Conservation (phyloP, 37 sponge, comb jelly and placozoan species). For the Ephydatia muelleri region DNA sequence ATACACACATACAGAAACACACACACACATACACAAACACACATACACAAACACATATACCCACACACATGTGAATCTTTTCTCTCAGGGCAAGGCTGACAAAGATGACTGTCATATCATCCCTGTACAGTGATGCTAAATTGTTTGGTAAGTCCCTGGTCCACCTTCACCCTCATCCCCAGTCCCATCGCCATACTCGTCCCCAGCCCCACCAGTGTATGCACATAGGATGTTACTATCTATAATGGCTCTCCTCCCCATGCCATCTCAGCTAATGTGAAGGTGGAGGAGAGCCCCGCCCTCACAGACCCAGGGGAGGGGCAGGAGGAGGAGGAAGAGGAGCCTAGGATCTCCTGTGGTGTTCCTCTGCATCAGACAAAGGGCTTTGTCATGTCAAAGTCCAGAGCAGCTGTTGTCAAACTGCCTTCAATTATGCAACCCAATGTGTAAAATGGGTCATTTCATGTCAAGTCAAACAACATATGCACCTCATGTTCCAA, state of each 20-base stretch:
- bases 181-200: neutral
- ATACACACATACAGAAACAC: constrained; percentile 4
- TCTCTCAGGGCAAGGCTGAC: neutral
- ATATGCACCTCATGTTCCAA: too few species aligned
- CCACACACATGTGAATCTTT: too few species aligned
- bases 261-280: neutral
- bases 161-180: neutral
- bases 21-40: neutral
- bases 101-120: neutral
- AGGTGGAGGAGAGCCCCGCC: neutral
- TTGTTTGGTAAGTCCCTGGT: neutral
- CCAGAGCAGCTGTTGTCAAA: neutral
- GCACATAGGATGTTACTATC: neutral
- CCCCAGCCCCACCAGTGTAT: too few species aligned
- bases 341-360: neutral
- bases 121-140: neutral
- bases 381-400: neutral
- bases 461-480: too few species aligned
- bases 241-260: neutral
- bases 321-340: neutral
- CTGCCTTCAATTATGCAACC: neutral
- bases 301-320: neutral
- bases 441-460: neutral
- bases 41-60: neutral
- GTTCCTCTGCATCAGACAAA: neutral